Base-by-base conservation (phyloP, 2,888 invertebrate species). In the Spatulosminthurus flaviceps region DNA sequence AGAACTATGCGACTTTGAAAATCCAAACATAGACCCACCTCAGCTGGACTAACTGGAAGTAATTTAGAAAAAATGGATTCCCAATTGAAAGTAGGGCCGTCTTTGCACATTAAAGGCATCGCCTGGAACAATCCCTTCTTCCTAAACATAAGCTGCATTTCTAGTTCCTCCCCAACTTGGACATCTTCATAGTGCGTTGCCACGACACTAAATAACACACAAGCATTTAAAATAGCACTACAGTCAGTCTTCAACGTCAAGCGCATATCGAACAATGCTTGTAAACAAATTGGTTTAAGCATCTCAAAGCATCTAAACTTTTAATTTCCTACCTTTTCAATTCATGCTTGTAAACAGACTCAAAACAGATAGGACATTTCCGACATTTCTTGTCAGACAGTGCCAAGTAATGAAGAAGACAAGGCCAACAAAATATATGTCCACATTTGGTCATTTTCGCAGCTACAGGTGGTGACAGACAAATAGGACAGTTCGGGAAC, bases 361-460 rank as follows among this genome's bases (percentile, higher is more conserved):
- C 94, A 85, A 93, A 93, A 88, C 98, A 98, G 82, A 98, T 97
- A 0, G 98, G 98, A 88, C 98, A 98, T 86, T 93, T 93, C 42
- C 92, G 90, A 89, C 93, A 93, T 28, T 92, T 89, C 87, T 94
- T 93, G 86, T 97, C 97, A 75, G 94, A 93, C 1, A 96, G 89
- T 0, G 94, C 92, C 64, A 96, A 90, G 87, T 97, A 97, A 88
- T 97, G 97, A 71, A 98, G 90, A 85, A 96, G 92, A 87, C 98
- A 98, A 0, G 96, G 91, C 96, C 96, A 98, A 88, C 98, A 98
- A 88, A 94, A 97, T 82, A 96, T 93, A 87, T 98, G 98, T 13
- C 98, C 97, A 88, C 98, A 98, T 64, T 93, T 91, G 0, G 96
- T 97, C 87, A 97, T 94, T 88, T 97, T 95, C 0, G 94, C 96